A percentile compares a stretch with the other conserved stretches of the same genome.
These are phyloP conservation scores for Deilephila elpenor DNA, from an alignment of 2,888 invertebrate species.

Conservation along the genomic window DNA sequence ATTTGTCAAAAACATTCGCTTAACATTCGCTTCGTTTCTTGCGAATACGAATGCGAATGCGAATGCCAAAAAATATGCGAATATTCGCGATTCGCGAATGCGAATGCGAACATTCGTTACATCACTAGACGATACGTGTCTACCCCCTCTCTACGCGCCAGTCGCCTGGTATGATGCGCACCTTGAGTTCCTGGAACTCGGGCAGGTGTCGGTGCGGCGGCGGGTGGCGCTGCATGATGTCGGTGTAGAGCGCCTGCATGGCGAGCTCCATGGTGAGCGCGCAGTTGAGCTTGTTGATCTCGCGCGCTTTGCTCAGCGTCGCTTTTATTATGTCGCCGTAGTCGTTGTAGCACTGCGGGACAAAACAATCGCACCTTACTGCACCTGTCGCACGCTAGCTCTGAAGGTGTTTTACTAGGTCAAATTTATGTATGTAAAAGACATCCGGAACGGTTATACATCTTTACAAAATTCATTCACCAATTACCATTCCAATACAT, in stretches of 20 bases:
- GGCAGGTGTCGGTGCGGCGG: slow-evolving; percentile 88
- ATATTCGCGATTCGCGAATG: too few species aligned
- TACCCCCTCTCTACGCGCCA: not conserved
- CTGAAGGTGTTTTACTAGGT: too few species aligned
- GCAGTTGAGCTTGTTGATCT: slow-evolving; percentile 98
- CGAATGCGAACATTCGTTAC: too few species aligned
- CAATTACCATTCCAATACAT: too few species aligned
- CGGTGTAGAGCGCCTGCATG: slow-evolving; percentile 94
- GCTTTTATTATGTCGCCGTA: slow-evolving; percentile 99
- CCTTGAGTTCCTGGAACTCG: slow-evolving; percentile 95
- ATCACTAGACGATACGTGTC: not conserved
- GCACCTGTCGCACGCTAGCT: too few species aligned
- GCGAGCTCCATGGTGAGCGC: slow-evolving; percentile 97
- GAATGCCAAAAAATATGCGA: too few species aligned
- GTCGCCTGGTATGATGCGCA: slow-evolving; percentile 49
- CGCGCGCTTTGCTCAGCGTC: slow-evolving; percentile 97
- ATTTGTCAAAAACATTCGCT: too few species aligned
- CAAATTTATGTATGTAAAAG: too few species aligned
- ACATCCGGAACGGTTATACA: too few species aligned
- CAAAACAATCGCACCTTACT: not conserved
- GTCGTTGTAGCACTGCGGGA: slow-evolving; percentile 94
- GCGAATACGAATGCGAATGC: too few species aligned
- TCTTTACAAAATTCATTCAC: too few species aligned
- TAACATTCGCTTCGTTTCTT: too few species aligned
- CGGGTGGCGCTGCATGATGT: slow-evolving; percentile 81